Base-by-base conservation (phyloP, 2,113 vertebrate species). In the Lasiurus cinereus region DNA sequence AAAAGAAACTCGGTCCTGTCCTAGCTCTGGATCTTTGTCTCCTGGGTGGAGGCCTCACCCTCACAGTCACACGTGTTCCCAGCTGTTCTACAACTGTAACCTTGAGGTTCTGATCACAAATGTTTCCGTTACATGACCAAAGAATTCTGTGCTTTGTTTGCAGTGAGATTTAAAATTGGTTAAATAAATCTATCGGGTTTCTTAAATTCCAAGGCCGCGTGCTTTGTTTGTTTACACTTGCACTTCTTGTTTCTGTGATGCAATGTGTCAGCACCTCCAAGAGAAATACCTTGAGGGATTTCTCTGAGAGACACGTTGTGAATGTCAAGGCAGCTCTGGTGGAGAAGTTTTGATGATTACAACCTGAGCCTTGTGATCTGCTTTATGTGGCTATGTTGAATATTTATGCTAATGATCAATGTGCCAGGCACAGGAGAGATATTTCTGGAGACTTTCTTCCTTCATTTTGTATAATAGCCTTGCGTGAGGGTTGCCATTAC, bases 211-310 rank as follows among this genome's bases (percentile, higher is more conserved):
- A 76, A 89, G 43, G 7, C 24, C 4, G 16, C 7, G 31, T 1
- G 14, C 0, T 88, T 70, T 62, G 52, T 94, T 96, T 91, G 69
- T 83, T 93, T 93, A 66, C 3, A 62, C 89, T 91, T 46, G 24
- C 6, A 39, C 10, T n/a, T 85, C 52, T 76, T 93, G 46, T 91
- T 94, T 76, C 66, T 72, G 29, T 70, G 93, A 94, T 12, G 18
- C 48, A 15, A 39, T 79, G 22, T 52, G 10, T 83, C 56, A 72
- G 79, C 70, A 21, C 64, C 79, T 89, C 83, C 8, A 1, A 56
- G 31, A 13, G 66, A 87, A 82, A 33, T 43, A 52, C 67, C 46
- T 70, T 36, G 22, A 64, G 67, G 74, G 73, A 85, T 36, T 88
- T 2, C 39, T 56, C 56, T 22, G 8, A 46, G 27, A 90, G 7